phyloP scores from a whole-genome alignment of 2,113 vertebrate species.

The Plotosus lineatus region DNA sequence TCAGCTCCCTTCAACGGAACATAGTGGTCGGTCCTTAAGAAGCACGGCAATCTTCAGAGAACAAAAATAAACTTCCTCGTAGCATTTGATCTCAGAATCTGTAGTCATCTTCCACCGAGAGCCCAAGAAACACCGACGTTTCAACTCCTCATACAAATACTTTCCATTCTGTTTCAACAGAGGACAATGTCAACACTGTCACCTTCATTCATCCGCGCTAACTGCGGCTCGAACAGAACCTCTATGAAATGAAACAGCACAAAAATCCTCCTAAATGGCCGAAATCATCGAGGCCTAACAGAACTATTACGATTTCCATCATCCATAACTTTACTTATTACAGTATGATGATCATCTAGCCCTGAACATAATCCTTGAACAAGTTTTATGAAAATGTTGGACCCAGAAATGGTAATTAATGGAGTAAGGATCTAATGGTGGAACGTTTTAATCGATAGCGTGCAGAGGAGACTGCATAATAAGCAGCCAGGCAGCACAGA shows the following conservation, averaged over 20 bases:
- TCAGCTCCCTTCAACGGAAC: background rate
- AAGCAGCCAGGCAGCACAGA: constrained; percentile 45
- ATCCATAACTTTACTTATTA: constrained; percentile 5
- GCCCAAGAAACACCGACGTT: background rate
- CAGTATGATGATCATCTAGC: background rate
- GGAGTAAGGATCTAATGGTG: constrained; percentile 36
- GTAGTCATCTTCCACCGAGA: background rate
- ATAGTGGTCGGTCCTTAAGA: background rate
- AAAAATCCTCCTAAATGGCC: background rate
- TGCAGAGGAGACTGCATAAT: constrained; percentile 55
- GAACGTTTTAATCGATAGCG: constrained; percentile 57
- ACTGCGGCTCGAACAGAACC: constrained; percentile 8
- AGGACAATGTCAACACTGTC: background rate
- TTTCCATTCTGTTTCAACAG: background rate
- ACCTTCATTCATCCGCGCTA: background rate
- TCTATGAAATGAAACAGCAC: background rate
- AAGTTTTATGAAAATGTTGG: constrained; percentile 35
- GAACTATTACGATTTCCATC: background rate
- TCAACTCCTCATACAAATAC: background rate
- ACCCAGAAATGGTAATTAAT: constrained; percentile 39
- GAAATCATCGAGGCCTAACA: background rate
- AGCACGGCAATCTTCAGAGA: background rate
- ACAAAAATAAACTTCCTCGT: background rate
- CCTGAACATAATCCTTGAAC: constrained; percentile 16
- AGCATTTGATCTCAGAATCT: background rate